Percentiles rank a stretch among this genome's conserved stretches.
Evolutionary conservation across 2,888 invertebrate species (phyloP).

Genomic region (Drosophila kambysellisi): DNA sequence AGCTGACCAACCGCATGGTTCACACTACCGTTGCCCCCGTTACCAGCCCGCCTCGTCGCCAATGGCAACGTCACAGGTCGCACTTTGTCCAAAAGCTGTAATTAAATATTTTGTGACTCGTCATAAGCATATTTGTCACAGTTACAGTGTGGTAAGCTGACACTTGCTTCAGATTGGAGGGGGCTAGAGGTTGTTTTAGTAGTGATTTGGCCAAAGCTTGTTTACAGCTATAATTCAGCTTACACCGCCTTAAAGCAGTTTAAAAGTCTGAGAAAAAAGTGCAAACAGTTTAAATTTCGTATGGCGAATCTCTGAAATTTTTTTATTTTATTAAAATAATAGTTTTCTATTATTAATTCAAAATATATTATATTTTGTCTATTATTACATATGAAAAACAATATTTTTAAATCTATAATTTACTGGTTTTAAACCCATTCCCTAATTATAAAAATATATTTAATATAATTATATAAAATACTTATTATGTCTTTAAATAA

Average conservation of each 20-base stretch:
- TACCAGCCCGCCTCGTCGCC: background rate
- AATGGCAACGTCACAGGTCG: slow-evolving; percentile 9
- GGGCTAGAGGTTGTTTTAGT: slow-evolving; percentile 7
- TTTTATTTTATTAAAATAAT: background rate
- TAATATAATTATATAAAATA: background rate
- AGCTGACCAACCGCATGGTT: slow-evolving; percentile 34
- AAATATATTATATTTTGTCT: background rate
- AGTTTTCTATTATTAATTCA: fast-evolving
- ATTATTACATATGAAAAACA: background rate
- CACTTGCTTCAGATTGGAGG: slow-evolving; percentile 7
- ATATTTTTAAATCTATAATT: background rate
- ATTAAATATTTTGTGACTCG: slow-evolving; percentile 21
- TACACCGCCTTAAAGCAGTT: slow-evolving; percentile 2
- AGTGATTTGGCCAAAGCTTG: slow-evolving; percentile 26
- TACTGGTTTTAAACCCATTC: background rate
- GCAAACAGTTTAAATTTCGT: background rate
- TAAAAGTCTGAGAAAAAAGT: background rate
- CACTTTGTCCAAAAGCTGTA: slow-evolving; percentile 11
- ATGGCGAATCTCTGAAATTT: background rate
- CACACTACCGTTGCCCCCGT: slow-evolving; percentile 2
- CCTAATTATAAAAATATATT: too few species aligned
- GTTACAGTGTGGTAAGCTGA: slow-evolving; percentile 9
- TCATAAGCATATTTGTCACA: slow-evolving; percentile 41
- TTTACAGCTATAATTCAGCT: slow-evolving; percentile 7
- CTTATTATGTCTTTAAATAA: background rate